Conservation (phyloP, 2,113 vertebrate genomes). For the Proterorhinus semilunaris region DNA sequence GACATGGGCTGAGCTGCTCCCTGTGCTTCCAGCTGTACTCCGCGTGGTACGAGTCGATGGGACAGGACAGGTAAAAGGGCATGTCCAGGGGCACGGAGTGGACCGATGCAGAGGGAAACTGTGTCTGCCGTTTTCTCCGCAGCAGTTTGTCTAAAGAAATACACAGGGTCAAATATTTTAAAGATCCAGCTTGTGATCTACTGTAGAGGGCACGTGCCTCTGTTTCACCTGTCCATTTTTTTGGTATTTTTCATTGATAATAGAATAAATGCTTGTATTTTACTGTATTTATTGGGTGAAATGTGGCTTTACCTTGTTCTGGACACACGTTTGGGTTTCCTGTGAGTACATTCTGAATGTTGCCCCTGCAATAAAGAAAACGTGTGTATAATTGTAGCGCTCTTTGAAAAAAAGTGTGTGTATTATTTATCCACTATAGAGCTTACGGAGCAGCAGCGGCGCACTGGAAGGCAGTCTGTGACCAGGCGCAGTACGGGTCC, state of each 20-base stretch:
- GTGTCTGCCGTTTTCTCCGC: conserved; percentile 42
- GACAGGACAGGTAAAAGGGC: conserved; percentile 77
- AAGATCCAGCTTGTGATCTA: background rate
- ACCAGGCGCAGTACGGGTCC: conserved; percentile 78
- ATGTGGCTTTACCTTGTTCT: conserved; percentile 41
- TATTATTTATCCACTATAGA: background rate
- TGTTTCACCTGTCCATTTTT: too few species aligned
- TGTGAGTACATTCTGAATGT: conserved; percentile 66
- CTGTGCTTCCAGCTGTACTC: conserved; percentile 61
- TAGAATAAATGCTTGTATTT: too few species aligned
- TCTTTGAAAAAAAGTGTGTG: background rate
- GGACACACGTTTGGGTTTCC: conserved; percentile 58
- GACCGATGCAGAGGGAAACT: background rate
- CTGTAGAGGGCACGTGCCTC: too few species aligned
- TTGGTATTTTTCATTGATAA: too few species aligned
- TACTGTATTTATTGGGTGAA: background rate
- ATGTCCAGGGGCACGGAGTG: conserved; percentile 49
- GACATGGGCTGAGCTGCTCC: conserved; percentile 57
- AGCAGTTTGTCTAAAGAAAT: conserved; percentile 16
- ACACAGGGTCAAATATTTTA: background rate
- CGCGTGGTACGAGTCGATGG: conserved; percentile 76
- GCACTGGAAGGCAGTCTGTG: conserved; percentile 45
- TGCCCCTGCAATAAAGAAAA: conserved; percentile 53
- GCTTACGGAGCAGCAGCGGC: conserved; percentile 56
- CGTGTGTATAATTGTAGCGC: background rate